Percentiles rank a stretch among this genome's conserved stretches.
Conservation (phyloP, 1,140 invertebrate genomes). For the Nymphalis io region DNA sequence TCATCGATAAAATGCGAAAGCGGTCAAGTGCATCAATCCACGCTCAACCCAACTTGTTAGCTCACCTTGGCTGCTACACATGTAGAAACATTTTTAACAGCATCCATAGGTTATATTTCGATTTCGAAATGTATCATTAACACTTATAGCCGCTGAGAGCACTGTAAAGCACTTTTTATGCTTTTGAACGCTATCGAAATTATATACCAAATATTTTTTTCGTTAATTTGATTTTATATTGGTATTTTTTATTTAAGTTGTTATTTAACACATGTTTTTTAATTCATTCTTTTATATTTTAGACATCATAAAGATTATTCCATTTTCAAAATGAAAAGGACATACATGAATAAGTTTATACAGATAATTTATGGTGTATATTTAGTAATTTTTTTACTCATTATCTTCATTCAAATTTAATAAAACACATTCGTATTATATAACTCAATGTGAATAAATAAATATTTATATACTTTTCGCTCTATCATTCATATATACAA, state of each 20-base stretch:
- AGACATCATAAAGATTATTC: not conserved
- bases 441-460: slow-evolving; percentile 14
- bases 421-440: not conserved
- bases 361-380: too few relatives aligned
- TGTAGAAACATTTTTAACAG: slow-evolving; percentile 14
- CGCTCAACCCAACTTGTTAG: slow-evolving; percentile 16
- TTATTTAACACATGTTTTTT: not conserved
- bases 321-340: too few relatives aligned
- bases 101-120: not conserved
- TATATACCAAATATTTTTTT: not conserved
- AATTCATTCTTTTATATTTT: not conserved
- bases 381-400: not conserved
- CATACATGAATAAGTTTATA: too few relatives aligned
- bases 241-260: not conserved
- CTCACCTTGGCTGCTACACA: slow-evolving; percentile 24
- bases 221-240: not conserved
- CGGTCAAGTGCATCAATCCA: slow-evolving; percentile 34
- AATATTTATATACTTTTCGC: slow-evolving; percentile 13
- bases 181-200: slow-evolving; percentile 1
- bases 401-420: slow-evolving; percentile 1
- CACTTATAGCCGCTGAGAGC: not conserved
- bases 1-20: slow-evolving; percentile 21
- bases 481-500: slow-evolving; percentile 10
- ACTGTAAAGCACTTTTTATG: not conserved
- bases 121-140: slow-evolving; percentile 1